A percentile compares a stretch with the other conserved stretches of the same genome.
Conservation (phyloP, 2,113 vertebrate species). For the Pipa parva region DNA sequence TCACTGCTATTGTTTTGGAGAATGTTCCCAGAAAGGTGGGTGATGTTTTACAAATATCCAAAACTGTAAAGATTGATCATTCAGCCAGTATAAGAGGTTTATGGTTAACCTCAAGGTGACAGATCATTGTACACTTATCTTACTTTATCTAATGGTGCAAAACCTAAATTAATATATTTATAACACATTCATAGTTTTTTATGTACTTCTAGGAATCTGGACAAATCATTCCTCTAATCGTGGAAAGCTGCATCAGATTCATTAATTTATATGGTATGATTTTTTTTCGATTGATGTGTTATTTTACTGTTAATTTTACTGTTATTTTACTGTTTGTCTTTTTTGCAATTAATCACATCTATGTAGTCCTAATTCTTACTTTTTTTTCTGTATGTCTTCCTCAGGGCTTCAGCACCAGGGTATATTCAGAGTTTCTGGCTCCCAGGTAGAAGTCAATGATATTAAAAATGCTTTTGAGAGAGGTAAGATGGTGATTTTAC, state of each 20-base stretch:
- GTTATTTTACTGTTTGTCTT: neutral
- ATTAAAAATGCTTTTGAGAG: constrained; percentile 99
- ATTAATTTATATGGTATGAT: constrained; percentile 95
- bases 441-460: constrained; percentile 96
- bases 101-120: no score
- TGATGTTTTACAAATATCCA: no score
- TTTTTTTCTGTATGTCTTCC: constrained; percentile 38
- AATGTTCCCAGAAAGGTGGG: no score
- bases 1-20: no score
- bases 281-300: neutral
- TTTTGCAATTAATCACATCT: neutral
- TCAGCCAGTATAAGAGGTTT: no score
- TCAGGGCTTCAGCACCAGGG: constrained; percentile 96
- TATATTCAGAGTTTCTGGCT: constrained; percentile 94
- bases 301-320: neutral
- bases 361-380: no score
- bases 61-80: no score
- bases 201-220: constrained; percentile 79
- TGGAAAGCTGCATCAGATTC: constrained; percentile 96
- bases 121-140: no score
- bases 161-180: no score
- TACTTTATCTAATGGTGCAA: no score
- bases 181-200: no score
- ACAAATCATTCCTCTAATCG: constrained; percentile 90
- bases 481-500: constrained; percentile 70